A percentile compares a stretch with the other conserved stretches of the same genome.
phyloP scores from a whole-genome alignment of 2,888 invertebrate genomes.

The Cloeon dipterum region DNA sequence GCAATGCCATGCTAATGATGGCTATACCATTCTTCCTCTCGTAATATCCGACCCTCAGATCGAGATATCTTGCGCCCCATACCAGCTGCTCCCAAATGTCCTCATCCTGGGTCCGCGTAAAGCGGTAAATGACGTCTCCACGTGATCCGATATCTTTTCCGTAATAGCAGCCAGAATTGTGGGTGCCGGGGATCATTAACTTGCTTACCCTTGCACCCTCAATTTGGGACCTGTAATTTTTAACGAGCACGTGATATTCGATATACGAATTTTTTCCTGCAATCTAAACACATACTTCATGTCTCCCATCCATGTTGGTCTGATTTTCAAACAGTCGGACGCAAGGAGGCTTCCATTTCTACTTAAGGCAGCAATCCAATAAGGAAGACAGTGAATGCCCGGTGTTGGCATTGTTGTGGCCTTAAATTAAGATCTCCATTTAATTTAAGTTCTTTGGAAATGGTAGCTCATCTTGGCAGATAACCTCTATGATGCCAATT shows the following conservation, averaged over 20 bases:
- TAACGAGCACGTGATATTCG: too few species aligned
- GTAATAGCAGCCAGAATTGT: constrained; percentile 32
- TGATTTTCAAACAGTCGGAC: constrained; percentile 49
- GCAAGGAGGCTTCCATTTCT: constrained; percentile 32
- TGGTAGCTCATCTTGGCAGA: too few species aligned
- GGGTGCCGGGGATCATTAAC: constrained; percentile 28
- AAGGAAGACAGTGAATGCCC: constrained; percentile 38
- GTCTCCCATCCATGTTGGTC: constrained; percentile 70
- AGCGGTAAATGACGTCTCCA: constrained; percentile 17
- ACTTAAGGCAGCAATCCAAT: constrained; percentile 39
- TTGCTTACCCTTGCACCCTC: constrained; percentile 30
- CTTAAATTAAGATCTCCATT: too few species aligned
- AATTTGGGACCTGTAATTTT: constrained; percentile 16
- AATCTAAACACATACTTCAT: too few species aligned
- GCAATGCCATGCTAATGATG: constrained; percentile 3
- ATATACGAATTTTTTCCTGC: too few species aligned
- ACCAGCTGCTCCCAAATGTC: constrained; percentile 66
- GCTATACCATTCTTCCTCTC: constrained; percentile 5
- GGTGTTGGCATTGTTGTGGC: neutral
- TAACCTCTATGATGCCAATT: too few species aligned
- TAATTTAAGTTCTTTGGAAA: too few species aligned
- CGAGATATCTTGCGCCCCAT: constrained; percentile 51
- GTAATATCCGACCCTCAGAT: constrained; percentile 55
- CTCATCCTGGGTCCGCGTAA: constrained; percentile 43
- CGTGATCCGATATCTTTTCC: constrained; percentile 23